Evolutionary conservation across 1,140 invertebrate genomes (phyloP).

Genomic region (Chymomyza costata): DNA sequence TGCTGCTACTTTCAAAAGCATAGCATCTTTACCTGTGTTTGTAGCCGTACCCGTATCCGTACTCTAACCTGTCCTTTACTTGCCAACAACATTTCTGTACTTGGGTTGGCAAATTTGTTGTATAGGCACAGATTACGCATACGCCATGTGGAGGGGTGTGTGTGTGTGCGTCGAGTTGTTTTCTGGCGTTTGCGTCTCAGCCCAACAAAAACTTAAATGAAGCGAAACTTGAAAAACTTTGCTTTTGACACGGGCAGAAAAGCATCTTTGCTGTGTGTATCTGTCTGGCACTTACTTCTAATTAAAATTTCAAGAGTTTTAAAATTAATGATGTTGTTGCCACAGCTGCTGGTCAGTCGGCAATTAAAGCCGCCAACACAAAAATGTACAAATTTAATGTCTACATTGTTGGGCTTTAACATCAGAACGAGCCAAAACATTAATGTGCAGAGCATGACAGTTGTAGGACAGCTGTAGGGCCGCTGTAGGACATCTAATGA

Average conservation of each 20-base stretch:
- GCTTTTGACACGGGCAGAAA: constrained; percentile 50
- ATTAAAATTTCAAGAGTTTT: constrained; percentile 52
- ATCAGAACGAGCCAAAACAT: neutral
- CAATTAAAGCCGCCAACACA: constrained; percentile 33
- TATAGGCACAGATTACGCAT: constrained; percentile 39
- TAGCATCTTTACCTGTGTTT: too few species aligned
- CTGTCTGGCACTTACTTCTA: constrained; percentile 21
- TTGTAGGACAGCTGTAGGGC: constrained; percentile 4
- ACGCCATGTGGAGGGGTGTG: constrained; percentile 27
- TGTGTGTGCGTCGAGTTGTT: constrained; percentile 40
- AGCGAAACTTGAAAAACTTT: constrained; percentile 37
- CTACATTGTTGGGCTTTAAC: too few species aligned
- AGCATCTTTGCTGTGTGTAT: neutral
- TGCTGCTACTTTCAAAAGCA: constrained; percentile 28
- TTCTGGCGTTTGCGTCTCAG: constrained; percentile 18
- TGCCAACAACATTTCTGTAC: too few species aligned
- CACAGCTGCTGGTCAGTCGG: constrained; percentile 24
- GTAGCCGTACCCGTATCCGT: too few species aligned
- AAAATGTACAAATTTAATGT: constrained; percentile 39
- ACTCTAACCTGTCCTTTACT: too few species aligned
- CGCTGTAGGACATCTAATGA: constrained; percentile 51
- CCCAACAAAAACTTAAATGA: constrained; percentile 52
- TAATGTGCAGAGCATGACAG: constrained; percentile 12
- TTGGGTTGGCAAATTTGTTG: too few species aligned
- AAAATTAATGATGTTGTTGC: constrained; percentile 38